These are phyloP conservation scores for Nebria brevicollis DNA, from an alignment of 2,888 invertebrate genomes.

Conservation along the genomic window DNA sequence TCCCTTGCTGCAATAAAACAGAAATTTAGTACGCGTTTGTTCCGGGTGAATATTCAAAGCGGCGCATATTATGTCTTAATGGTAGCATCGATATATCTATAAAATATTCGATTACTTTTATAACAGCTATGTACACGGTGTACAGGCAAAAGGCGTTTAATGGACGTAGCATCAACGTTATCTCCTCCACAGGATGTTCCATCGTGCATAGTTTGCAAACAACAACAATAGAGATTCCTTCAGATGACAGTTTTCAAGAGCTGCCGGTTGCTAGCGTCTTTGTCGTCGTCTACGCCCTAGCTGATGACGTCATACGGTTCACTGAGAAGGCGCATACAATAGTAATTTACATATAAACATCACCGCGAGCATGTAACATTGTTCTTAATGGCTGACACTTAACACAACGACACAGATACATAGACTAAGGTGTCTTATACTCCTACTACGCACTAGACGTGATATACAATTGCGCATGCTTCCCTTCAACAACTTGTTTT, in stretches of 20 bases:
- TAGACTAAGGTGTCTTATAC: not conserved
- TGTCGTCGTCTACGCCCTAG: conserved; percentile 12
- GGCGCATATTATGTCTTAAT: not conserved
- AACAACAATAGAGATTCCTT: conserved; percentile 41
- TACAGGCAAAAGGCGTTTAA: conserved; percentile 10
- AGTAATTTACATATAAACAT: conserved; percentile 47
- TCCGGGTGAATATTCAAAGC: not conserved
- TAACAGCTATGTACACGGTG: not conserved
- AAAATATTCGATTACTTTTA: conserved; percentile 26
- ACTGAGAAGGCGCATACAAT: conserved; percentile 37
- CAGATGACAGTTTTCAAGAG: conserved; percentile 34
- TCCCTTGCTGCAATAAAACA: not conserved
- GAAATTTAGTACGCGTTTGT: not conserved
- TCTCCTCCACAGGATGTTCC: conserved; percentile 10
- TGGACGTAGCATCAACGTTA: conserved; percentile 20
- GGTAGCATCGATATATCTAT: conserved; percentile 14
- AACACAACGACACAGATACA: conserved; percentile 8
- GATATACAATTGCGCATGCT: not conserved
- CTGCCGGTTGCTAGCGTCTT: conserved; percentile 2
- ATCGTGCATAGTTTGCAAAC: conserved; percentile 22
- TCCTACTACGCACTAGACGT: not conserved
- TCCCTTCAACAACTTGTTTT: not conserved
- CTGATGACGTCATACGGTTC: conserved; percentile 40
- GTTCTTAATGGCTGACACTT: conserved; percentile 41
- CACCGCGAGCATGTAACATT: conserved; percentile 41